Base-by-base conservation (phyloP, 2,797 vertebrate species). In the Manis pentadactyla region DNA sequence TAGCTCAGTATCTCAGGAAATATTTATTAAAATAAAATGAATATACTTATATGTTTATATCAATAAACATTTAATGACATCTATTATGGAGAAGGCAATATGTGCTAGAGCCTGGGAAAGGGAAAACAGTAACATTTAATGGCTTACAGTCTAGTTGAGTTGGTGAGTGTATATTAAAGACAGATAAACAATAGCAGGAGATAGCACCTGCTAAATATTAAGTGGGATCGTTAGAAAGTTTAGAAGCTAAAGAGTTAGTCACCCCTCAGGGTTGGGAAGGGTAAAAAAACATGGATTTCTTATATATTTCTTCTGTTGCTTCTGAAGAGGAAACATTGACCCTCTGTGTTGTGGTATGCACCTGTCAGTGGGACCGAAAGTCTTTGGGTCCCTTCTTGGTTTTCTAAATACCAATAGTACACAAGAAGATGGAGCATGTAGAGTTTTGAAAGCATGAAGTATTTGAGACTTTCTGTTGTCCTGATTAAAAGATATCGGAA, bases 11-110 rank as follows among this genome's bases (percentile, higher is more conserved):
- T 59, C 39, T 93, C 66, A 87, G 73, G n/a, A 82, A 69, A 85
- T 75, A 86, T 51, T 85, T 93, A 21, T 75, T 95, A n/a, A 94
- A 82, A 87, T 88, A 89, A 96, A 95, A 74, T 73, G 46, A 86
- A 87, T 66, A 55, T 68, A 51, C 8, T 63, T 87, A 96, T 82
- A 46, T 46, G 46, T 46, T 46, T 46, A 46, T 46, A 46, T 86
- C n/a, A 75, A 61, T 55, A 94, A 74, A 75, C 4, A 46, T 69
- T 84, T 81, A 91, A 39, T 89, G 23, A 83, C 2, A 79, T 91
- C 64, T 81, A 4, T 53, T 88, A 87, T 79, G 31, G 42, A 81
- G 59, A 96, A 89, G 19, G 39, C 13, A 89, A 2, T 57, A 21
- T 82, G 31, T 63, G 29, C 1, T 39, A 59, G n/a, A 39, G 12